Evolutionary conservation across 2,113 vertebrate species (phyloP), one percentile per base, ranked within the genome.

Genomic region (Sula dactylatra): DNA sequence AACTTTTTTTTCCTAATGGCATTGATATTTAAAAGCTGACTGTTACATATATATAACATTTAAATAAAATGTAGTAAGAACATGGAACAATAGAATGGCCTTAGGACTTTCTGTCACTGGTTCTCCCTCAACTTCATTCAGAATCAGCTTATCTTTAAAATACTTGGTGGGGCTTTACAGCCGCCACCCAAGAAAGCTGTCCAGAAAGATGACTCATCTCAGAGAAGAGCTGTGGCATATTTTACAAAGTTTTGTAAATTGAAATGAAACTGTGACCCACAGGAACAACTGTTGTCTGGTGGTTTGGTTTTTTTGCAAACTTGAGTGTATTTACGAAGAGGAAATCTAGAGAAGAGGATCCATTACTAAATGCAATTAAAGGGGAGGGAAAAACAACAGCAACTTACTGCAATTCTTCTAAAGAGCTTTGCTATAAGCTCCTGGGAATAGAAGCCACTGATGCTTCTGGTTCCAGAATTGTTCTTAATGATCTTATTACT

Each of bases 351-450:
- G 62, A 86, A 83, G 71, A 94, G 14, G 69, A 36, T 93, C 92
- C 92, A 92, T 76, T 87, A 94, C 97, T 97, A 97, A 97, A 98
- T 98, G 97, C 86, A 95, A 97, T 98, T 98, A 98, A 94, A 77
- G 90, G 72, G 61, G 49, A 64, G 56, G 27, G 49, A 49, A 91
- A 92, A 95, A 79, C 86, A 93, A 25, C 70, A 72, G 45, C 73
- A 89, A 86, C 58, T 83, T 92, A 91, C 79, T 96, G 97, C 97
- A 97, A 94, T 98, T 96, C 97, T 98, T 97, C 97, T 98, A 98
- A 98, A 98, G 66, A 98, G 98, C 98, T 98, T 97, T 96, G 93
- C 89, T 72, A 77, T 72, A 77, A 96, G 84, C 97, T 97, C 97
- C 79, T 94, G 98, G 98, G 98, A 98, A 93, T 98, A 97, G 90